Base-by-base conservation (phyloP, 2,888 invertebrate species). In the Meghimatium bilineatum region DNA sequence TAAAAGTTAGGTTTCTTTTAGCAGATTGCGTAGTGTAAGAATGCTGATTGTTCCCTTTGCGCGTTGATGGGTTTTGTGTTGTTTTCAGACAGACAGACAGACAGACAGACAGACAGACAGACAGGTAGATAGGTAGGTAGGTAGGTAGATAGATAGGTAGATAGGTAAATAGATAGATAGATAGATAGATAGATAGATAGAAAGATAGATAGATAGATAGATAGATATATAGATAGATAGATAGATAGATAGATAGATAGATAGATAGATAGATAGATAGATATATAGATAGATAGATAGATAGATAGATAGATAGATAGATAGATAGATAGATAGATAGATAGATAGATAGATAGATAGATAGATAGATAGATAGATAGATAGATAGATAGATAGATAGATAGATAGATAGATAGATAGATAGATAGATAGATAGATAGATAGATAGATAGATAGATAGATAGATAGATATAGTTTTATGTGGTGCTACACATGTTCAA, bases 1-100 rank as follows among this genome's bases (percentile, higher is more conserved):
- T n/a, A n/a, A n/a, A n/a, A n/a, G n/a, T n/a, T n/a, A n/a, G n/a
- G n/a, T n/a, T n/a, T n/a, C n/a, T n/a, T n/a, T n/a, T n/a, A n/a
- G n/a, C n/a, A n/a, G n/a, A n/a, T n/a, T n/a, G n/a, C n/a, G n/a
- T n/a, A n/a, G n/a, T n/a, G n/a, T n/a, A n/a, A n/a, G n/a, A n/a
- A n/a, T n/a, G n/a, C n/a, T n/a, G n/a, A n/a, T n/a, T n/a, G n/a
- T n/a, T n/a, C n/a, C n/a, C n/a, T n/a, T n/a, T n/a, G n/a, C n/a
- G n/a, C n/a, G n/a, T n/a, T n/a, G n/a, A n/a, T n/a, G n/a, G n/a
- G n/a, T n/a, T n/a, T n/a, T n/a, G n/a, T n/a, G 23, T n/a, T n/a
- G n/a, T n/a, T n/a, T n/a, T n/a, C 71, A 71, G 71, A 71, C 71
- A 71, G 72, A 72, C 72, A 72, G 72, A 72, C 72, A 72, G 72